Conservation (phyloP, 1,140 invertebrate species). For the Musca vetustissima region DNA sequence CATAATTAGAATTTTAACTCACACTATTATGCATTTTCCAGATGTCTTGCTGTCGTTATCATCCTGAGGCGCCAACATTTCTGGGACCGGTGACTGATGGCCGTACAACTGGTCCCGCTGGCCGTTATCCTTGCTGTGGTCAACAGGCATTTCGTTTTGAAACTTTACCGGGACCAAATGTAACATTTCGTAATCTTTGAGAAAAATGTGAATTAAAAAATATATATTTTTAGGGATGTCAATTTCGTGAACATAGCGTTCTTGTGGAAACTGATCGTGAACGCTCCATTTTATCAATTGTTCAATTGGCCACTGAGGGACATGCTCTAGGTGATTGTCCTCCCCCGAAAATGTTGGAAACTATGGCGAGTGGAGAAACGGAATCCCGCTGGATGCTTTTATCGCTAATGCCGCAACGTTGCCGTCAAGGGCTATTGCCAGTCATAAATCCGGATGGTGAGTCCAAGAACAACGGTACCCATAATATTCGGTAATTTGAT, state of each 20-base stretch:
- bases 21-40: conserved; percentile 35
- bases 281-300: conserved; percentile 49
- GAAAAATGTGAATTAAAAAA: too few species aligned
- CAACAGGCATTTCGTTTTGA: conserved; percentile 80
- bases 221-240: conserved; percentile 44
- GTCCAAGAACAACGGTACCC: background rate
- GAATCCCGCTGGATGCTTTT: conserved; percentile 46
- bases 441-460: conserved; percentile 49
- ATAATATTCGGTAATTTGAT: too few species aligned
- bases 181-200: too few species aligned
- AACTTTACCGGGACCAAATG: conserved; percentile 59
- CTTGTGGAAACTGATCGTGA: conserved; percentile 52
- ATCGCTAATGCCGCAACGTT: conserved; percentile 46
- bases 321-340: conserved; percentile 43
- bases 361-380: conserved; percentile 35
- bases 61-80: conserved; percentile 75
- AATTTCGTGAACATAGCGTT: conserved; percentile 53
- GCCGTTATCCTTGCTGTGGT: conserved; percentile 82
- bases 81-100: conserved; percentile 68
- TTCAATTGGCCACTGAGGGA: conserved; percentile 47
- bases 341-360: conserved; percentile 40
- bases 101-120: conserved; percentile 64
- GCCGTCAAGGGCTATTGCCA: conserved; percentile 48
- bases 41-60: conserved; percentile 78
- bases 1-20: background rate